phyloP scores from a whole-genome alignment of 2,888 invertebrate species.

The Rhagium mordax region DNA sequence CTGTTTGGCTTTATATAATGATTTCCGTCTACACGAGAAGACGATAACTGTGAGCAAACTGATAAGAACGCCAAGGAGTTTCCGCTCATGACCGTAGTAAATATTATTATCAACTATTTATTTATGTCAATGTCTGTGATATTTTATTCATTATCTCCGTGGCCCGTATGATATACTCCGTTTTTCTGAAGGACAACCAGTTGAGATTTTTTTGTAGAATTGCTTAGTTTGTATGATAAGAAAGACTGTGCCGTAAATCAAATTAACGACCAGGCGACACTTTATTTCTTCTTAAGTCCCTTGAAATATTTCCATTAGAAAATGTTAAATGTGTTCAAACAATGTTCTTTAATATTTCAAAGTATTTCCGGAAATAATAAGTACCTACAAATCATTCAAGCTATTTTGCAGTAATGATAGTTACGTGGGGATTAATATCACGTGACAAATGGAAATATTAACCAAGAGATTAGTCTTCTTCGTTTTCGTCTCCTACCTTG shows the following conservation, averaged over 20 bases:
- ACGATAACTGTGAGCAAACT: conserved; percentile 14
- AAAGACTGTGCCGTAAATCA: neutral
- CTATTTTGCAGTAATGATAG: too few species aligned
- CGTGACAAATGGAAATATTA: too few species aligned
- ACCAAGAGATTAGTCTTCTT: too few species aligned
- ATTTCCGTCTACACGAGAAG: conserved; percentile 1
- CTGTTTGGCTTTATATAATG: conserved; percentile 1
- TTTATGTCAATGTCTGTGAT: neutral
- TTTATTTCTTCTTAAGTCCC: neutral
- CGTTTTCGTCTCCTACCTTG: too few species aligned
- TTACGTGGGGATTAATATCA: too few species aligned
- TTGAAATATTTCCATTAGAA: too few species aligned
- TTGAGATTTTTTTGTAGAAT: neutral
- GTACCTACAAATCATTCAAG: too few species aligned
- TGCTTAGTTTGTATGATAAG: neutral
- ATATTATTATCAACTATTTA: conserved; percentile 2
- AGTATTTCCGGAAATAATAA: too few species aligned
- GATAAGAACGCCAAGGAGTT: neutral
- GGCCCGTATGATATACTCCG: neutral
- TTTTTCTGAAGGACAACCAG: neutral
- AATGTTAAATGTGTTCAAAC: too few species aligned
- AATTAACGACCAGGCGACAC: neutral
- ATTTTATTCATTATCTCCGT: neutral
- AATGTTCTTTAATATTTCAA: too few species aligned
- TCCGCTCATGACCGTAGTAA: conserved; percentile 12